phyloP scores from a whole-genome alignment of 1,140 invertebrate species.

The Berghia stephanieae region DNA sequence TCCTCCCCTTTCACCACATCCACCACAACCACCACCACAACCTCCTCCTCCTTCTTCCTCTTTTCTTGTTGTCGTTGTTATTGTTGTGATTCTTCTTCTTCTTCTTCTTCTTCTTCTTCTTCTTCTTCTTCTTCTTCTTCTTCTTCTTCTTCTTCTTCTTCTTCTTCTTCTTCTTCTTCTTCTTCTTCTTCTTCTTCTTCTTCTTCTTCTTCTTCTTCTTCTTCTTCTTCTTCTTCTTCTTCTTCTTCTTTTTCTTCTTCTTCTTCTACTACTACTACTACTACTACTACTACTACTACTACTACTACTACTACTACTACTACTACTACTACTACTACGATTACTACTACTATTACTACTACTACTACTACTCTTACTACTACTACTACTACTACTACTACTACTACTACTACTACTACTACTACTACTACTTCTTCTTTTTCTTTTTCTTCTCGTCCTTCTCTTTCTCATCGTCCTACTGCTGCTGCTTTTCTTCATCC shows the following conservation, averaged over 20 bases:
- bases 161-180: not conserved
- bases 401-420: too few species aligned
- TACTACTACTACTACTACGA: too few species aligned
- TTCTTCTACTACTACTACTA: too few species aligned
- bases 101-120: conserved; percentile 7
- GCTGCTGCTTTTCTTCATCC: too few species aligned
- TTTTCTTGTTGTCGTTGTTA: not conserved
- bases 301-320: too few species aligned
- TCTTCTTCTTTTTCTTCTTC: not conserved
- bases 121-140: not conserved
- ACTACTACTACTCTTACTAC: too few species aligned
- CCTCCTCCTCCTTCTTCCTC: not conserved
- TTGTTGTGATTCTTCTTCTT: not conserved
- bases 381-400: too few species aligned
- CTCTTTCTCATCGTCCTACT: too few species aligned
- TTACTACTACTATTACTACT: too few species aligned
- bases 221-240: conserved; percentile 13
- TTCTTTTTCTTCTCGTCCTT: too few species aligned
- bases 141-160: not conserved
- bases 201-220: conserved; percentile 18
- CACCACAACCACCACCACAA: not conserved
- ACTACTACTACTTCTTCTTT: too few species aligned
- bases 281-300: too few species aligned
- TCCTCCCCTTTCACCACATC: not conserved
- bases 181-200: not conserved